Evolutionary conservation across 2,888 invertebrate species (phyloP).

Genomic region (Euproctis similis): DNA sequence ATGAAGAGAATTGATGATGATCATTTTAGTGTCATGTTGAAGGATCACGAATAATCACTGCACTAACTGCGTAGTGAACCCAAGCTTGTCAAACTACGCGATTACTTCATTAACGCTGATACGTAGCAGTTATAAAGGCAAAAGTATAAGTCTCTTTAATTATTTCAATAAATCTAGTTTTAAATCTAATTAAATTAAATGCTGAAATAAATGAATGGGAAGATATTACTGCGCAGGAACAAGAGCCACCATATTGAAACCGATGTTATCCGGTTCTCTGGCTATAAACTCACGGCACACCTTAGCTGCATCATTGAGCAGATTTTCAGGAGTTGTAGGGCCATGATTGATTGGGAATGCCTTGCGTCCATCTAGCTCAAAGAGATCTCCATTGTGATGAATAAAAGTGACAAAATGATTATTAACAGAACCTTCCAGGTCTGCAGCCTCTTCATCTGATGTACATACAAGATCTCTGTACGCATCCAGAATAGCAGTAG

Average conservation of each 20-base stretch:
- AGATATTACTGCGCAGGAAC: slow-evolving; percentile 60
- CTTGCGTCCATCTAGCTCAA: slow-evolving; percentile 83
- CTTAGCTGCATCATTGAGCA: slow-evolving; percentile 88
- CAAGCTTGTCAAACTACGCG: too few relatives aligned
- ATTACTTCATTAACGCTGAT: slow-evolving; percentile 37
- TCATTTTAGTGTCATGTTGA: slow-evolving; percentile 46
- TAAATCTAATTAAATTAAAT: slow-evolving; percentile 17
- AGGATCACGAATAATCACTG: slow-evolving; percentile 44
- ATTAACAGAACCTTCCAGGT: slow-evolving; percentile 80
- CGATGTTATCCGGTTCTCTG: slow-evolving; percentile 88
- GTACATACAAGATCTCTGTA: slow-evolving; percentile 88
- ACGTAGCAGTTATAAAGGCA: slow-evolving; percentile 15
- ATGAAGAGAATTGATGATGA: slow-evolving; percentile 54
- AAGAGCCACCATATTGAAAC: slow-evolving; percentile 91
- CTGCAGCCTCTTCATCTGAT: slow-evolving; percentile 84
- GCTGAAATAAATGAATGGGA: slow-evolving; percentile 11
- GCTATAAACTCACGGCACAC: slow-evolving; percentile 90
- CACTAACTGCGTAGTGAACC: slow-evolving; percentile 27
- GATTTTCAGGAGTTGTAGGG: slow-evolving; percentile 79
- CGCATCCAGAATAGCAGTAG: slow-evolving; percentile 81
- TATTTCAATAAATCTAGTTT: slow-evolving; percentile 19
- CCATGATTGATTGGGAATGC: slow-evolving; percentile 89
- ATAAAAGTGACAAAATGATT: slow-evolving; percentile 94
- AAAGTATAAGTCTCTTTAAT: slow-evolving; percentile 20
- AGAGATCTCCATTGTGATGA: slow-evolving; percentile 84